A percentile compares a stretch with the other conserved stretches of the same genome.
phyloP scores from a whole-genome alignment of 2,113 vertebrate genomes.

The Synodontis membranacea region DNA sequence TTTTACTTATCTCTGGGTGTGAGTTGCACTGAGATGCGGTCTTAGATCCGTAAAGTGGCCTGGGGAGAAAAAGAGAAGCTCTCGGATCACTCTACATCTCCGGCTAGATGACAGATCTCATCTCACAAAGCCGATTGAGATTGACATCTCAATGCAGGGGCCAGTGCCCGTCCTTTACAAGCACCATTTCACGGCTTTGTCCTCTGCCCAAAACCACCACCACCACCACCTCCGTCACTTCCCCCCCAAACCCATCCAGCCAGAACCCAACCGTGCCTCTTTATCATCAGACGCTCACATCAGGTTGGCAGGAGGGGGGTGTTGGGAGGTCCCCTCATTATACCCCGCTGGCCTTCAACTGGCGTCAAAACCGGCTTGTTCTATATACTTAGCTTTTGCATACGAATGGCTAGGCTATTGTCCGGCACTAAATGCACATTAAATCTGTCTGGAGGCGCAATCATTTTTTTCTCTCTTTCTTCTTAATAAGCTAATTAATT shows the following conservation, averaged over 20 bases:
- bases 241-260: constrained; percentile 37
- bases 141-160: constrained; percentile 65
- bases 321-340: constrained; percentile 60
- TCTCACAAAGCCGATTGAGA: constrained; percentile 56
- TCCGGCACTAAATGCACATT: constrained; percentile 70
- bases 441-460: constrained; percentile 72
- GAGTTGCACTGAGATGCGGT: not conserved
- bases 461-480: constrained; percentile 41
- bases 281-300: constrained; percentile 44
- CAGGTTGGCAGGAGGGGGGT: constrained; percentile 34
- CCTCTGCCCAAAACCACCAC: constrained; percentile 11
- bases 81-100: constrained; percentile 40
- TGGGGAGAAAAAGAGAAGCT: constrained; percentile 1
- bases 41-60: not conserved
- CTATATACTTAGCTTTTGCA: constrained; percentile 72
- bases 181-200: constrained; percentile 59
- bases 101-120: constrained; percentile 57
- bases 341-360: constrained; percentile 70
- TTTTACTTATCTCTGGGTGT: not conserved
- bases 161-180: constrained; percentile 56
- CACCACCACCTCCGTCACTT: not conserved
- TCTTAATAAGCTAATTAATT: constrained; percentile 74
- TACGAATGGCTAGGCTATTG: constrained; percentile 70
- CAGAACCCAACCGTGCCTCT: constrained; percentile 45
- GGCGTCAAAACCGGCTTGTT: constrained; percentile 66